Conservation (phyloP, 2,797 vertebrate genomes). For the Odontamblyopus lacepedii region DNA sequence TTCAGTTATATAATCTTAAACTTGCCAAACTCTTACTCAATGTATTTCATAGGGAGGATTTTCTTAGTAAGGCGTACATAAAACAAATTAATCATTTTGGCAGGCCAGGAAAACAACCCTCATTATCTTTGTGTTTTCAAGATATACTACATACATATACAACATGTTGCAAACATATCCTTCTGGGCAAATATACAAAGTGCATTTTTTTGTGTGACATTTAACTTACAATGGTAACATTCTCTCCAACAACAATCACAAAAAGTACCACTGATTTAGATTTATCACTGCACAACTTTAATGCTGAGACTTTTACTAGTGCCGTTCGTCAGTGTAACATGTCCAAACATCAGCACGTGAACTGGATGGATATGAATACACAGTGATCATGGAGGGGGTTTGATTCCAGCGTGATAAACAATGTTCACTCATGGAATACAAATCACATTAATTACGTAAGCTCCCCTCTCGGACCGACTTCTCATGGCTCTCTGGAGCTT, state of each 20-base stretch:
- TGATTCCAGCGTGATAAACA: conserved; percentile 58
- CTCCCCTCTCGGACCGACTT: conserved; percentile 52
- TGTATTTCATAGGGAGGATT: no score
- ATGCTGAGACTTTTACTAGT: no score
- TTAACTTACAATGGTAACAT: background rate
- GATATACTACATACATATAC: no score
- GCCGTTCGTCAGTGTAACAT: background rate
- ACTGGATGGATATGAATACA: conserved; percentile 17
- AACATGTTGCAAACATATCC: background rate
- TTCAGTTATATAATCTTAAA: no score
- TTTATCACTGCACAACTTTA: background rate
- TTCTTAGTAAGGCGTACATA: no score
- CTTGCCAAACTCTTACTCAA: background rate
- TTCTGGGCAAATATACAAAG: background rate
- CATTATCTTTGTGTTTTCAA: no score
- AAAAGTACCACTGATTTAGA: no score
- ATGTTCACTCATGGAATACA: conserved; percentile 64
- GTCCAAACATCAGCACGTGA: conserved; percentile 8
- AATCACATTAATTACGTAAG: conserved; percentile 76
- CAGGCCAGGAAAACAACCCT: no score
- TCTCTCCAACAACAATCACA: no score
- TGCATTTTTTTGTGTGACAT: background rate
- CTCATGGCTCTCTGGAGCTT: conserved; percentile 67
- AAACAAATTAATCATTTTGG: no score
- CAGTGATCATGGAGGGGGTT: conserved; percentile 37